Evolutionary conservation across 2,797 vertebrate genomes (phyloP).

Genomic region (Acanthis flammea): DNA sequence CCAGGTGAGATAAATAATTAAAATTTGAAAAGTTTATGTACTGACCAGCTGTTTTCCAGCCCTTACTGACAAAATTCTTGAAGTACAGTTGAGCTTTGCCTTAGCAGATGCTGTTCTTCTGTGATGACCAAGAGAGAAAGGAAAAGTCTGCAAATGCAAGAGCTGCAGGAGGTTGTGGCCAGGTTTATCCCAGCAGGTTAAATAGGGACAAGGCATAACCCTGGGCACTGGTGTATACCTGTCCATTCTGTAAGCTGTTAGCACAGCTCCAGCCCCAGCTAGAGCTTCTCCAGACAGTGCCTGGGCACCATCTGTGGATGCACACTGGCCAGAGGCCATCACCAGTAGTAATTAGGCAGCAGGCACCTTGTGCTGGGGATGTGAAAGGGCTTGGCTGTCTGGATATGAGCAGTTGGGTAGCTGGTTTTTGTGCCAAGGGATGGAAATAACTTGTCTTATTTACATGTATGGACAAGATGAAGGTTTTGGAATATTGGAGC

Average conservation of each 20-base stretch:
- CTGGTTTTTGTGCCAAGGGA: neutral
- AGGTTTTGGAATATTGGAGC: neutral
- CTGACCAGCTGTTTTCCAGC: neutral
- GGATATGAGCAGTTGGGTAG: neutral
- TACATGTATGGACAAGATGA: conserved; percentile 4
- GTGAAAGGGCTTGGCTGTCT: conserved; percentile 48
- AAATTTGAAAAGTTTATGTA: neutral
- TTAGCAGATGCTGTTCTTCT: neutral
- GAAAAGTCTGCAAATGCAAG: neutral
- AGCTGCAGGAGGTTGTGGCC: neutral
- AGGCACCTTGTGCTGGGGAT: conserved; percentile 2
- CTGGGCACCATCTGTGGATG: neutral
- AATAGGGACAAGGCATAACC: neutral
- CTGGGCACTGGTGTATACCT: neutral
- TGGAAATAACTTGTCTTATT: neutral
- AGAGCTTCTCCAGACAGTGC: neutral
- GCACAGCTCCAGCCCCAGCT: neutral
- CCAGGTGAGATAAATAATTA: neutral
- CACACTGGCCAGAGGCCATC: neutral
- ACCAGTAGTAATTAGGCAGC: neutral
- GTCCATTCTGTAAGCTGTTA: neutral
- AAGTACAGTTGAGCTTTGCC: neutral
- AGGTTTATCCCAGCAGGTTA: neutral
- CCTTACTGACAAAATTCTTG: neutral
- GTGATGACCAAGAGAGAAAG: neutral